phyloP scores from a whole-genome alignment of 2,113 vertebrate genomes.

The Salvelinus namaycush region DNA sequence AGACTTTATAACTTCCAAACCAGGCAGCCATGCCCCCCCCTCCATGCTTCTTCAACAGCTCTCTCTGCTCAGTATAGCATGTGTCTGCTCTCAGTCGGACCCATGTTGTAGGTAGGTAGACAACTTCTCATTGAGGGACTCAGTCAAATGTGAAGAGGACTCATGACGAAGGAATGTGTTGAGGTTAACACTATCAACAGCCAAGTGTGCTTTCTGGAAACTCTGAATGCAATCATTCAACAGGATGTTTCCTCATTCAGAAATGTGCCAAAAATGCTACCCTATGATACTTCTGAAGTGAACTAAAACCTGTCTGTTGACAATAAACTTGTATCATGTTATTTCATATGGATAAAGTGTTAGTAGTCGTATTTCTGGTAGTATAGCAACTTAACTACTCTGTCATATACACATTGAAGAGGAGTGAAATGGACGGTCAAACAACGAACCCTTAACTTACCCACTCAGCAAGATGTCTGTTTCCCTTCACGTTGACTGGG shows the following conservation, averaged over 20 bases:
- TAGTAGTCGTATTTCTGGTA: background rate
- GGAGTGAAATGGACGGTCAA: slow-evolving; percentile 3
- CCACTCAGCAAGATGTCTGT: slow-evolving; percentile 34
- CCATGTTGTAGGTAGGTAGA: slow-evolving; percentile 42
- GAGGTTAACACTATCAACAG: slow-evolving; percentile 47
- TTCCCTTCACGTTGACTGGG: slow-evolving; percentile 30
- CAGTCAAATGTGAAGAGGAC: slow-evolving; percentile 46
- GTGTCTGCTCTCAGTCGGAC: background rate
- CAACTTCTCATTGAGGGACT: slow-evolving; percentile 46
- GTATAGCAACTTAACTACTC: no score
- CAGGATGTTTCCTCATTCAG: slow-evolving; percentile 23
- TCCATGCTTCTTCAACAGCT: slow-evolving; percentile 10
- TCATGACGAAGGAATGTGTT: slow-evolving; percentile 54
- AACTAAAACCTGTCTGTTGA: background rate
- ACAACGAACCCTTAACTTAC: slow-evolving; percentile 47
- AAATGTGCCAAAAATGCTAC: background rate
- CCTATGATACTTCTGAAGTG: background rate
- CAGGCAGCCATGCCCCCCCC: slow-evolving; percentile 6
- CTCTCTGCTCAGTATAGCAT: background rate
- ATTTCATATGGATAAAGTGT: background rate
- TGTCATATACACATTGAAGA: no score
- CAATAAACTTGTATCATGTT: background rate
- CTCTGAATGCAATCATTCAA: slow-evolving; percentile 43
- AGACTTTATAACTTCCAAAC: slow-evolving; percentile 10
- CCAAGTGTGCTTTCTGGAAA: slow-evolving; percentile 45